Percentiles rank a stretch among this genome's conserved stretches.
Evolutionary conservation across 2,888 invertebrate species (phyloP).

Genomic region (Gastrophysa polygoni): DNA sequence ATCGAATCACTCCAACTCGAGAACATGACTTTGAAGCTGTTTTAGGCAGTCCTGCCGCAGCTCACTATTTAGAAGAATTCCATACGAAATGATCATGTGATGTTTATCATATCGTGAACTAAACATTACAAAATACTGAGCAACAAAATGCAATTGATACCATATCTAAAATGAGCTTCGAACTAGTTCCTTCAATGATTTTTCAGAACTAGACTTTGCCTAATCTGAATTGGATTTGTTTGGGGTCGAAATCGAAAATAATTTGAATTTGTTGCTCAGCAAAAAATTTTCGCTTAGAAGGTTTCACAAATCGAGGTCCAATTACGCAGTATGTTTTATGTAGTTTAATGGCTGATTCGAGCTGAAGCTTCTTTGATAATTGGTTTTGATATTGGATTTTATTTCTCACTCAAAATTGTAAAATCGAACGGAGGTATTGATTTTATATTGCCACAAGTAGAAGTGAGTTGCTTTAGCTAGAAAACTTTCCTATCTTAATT

Average conservation of each 20-base stretch:
- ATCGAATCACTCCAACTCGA: conserved; percentile 25
- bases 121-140: no score
- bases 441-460: no score
- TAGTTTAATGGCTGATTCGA: conserved; percentile 6
- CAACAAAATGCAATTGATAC: background rate
- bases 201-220: no score
- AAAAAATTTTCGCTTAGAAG: background rate
- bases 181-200: no score
- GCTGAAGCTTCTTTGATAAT: conserved; percentile 4
- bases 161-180: background rate
- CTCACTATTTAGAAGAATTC: conserved; percentile 50
- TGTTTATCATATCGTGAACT: conserved; percentile 44
- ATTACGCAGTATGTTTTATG: background rate
- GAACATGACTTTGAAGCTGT: conserved; percentile 36
- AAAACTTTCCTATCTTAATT: no score
- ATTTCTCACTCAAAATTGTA: background rate
- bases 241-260: background rate
- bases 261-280: background rate
- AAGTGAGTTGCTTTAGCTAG: no score
- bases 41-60: conserved; percentile 39
- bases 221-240: no score
- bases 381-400: background rate
- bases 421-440: background rate
- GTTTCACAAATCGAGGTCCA: conserved; percentile 7
- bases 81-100: conserved; percentile 46